Conservation (phyloP, 1,140 invertebrate genomes). For the Drosophila subobscura region DNA sequence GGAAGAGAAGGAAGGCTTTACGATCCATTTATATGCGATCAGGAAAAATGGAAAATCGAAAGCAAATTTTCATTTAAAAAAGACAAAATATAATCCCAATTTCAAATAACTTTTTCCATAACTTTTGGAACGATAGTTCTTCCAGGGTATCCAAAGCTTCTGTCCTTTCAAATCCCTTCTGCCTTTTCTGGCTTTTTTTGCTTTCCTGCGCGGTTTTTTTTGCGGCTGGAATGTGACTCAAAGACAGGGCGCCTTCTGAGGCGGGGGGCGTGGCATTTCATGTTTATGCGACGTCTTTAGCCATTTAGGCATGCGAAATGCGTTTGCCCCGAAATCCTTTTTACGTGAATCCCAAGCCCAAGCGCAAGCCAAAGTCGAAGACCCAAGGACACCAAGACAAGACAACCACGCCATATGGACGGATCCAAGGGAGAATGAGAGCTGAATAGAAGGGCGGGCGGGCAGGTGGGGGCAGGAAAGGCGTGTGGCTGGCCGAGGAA, state of each 20-base stretch:
- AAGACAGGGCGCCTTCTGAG: slow-evolving; percentile 46
- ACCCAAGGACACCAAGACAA: slow-evolving; percentile 56
- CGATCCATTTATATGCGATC: too few relatives aligned
- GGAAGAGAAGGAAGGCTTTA: too few relatives aligned
- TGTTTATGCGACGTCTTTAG: slow-evolving; percentile 80
- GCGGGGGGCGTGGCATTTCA: slow-evolving; percentile 66
- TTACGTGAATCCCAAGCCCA: slow-evolving; percentile 61
- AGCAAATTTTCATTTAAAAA: too few relatives aligned
- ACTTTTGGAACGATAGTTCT: background rate
- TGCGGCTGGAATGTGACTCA: slow-evolving; percentile 60
- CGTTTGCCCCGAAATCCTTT: slow-evolving; percentile 75
- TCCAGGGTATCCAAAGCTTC: too few relatives aligned
- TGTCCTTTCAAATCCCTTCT: too few relatives aligned
- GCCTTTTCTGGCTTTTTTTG: slow-evolving; percentile 14
- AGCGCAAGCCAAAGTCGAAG: too few relatives aligned
- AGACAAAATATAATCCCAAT: too few relatives aligned
- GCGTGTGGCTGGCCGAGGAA: slow-evolving; percentile 21
- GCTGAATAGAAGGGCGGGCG: background rate
- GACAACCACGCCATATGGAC: slow-evolving; percentile 49
- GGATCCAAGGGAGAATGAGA: slow-evolving; percentile 3
- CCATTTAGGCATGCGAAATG: slow-evolving; percentile 81
- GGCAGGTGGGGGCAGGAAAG: slow-evolving; percentile 1
- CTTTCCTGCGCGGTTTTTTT: slow-evolving; percentile 47
- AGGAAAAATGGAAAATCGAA: too few relatives aligned
- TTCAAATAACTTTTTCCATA: too few relatives aligned